Percentiles rank a stretch among this genome's conserved stretches.
phyloP scores from a whole-genome alignment of 2,797 vertebrate genomes.

The Neosilurus mollespiculum region DNA sequence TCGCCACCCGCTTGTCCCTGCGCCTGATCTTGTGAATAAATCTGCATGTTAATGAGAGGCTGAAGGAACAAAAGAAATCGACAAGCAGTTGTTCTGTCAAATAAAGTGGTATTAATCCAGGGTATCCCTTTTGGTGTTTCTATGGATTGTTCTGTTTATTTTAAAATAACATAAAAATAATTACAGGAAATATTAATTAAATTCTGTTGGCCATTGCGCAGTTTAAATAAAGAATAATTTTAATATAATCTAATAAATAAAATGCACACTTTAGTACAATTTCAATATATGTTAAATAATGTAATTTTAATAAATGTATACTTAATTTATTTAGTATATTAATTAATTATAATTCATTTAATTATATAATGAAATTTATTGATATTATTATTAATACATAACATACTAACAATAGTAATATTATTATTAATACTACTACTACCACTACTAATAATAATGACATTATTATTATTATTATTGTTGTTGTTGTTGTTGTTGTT shows the following conservation, averaged over 20 bases:
- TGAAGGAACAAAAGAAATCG: not conserved
- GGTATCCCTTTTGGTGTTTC: not conserved
- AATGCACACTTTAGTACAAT: not conserved
- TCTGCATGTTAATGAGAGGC: conserved; percentile 36
- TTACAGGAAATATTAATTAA: not conserved
- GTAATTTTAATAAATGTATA: no score
- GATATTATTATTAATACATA: no score
- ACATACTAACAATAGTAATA: no score
- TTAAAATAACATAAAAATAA: not conserved
- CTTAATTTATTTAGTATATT: no score
- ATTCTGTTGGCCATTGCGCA: not conserved
- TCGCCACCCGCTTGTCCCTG: conserved; percentile 34
- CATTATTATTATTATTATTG: no score
- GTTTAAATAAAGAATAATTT: no score
- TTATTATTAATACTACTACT: no score
- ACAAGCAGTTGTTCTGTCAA: not conserved
- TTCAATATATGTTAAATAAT: not conserved
- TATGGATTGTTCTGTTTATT: not conserved
- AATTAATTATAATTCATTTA: no score
- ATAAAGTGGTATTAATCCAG: not conserved
- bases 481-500: no score
- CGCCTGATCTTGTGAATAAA: conserved; percentile 35
- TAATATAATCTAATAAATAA: no score
- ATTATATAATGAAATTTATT: no score
- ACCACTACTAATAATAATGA: no score